These are phyloP conservation scores for Tokudaia muenninki DNA, from an alignment of 2,797 vertebrate species.

Conservation along the genomic window DNA sequence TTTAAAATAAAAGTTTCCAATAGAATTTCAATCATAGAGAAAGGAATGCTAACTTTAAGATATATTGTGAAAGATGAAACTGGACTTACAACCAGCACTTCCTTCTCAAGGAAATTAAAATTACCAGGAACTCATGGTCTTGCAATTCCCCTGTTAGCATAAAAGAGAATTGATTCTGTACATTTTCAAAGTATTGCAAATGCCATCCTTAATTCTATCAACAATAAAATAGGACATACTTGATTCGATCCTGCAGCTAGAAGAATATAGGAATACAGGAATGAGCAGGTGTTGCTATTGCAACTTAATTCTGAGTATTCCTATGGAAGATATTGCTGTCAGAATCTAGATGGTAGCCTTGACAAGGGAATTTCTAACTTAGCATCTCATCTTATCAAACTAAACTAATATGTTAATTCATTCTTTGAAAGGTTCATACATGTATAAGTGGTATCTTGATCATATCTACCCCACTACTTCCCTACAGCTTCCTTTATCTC, in stretches of 20 bases:
- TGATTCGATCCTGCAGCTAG: neutral
- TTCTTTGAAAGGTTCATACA: neutral
- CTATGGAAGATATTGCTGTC: neutral
- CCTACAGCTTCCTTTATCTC: neutral
- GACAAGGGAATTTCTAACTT: neutral
- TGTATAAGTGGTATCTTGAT: neutral
- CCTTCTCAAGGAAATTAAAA: constrained; percentile 5
- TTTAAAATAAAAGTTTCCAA: constrained; percentile 52
- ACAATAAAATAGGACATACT: neutral
- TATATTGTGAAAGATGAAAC: constrained; percentile 30
- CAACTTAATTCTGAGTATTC: neutral
- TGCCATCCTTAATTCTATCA: neutral
- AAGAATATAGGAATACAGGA: neutral
- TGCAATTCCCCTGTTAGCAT: neutral
- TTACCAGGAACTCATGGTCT: neutral
- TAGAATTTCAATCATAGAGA: neutral
- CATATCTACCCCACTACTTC: neutral
- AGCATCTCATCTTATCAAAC: neutral
- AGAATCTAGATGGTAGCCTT: neutral
- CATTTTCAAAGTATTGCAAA: neutral
- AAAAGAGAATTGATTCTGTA: neutral
- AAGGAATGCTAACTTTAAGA: constrained; percentile 40
- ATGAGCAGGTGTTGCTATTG: neutral
- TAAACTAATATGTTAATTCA: neutral
- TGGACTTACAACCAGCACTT: neutral